Percentiles rank a stretch among this genome's conserved stretches.
Conservation (phyloP, 2,113 vertebrate species). For the Turdus rufiventris region DNA sequence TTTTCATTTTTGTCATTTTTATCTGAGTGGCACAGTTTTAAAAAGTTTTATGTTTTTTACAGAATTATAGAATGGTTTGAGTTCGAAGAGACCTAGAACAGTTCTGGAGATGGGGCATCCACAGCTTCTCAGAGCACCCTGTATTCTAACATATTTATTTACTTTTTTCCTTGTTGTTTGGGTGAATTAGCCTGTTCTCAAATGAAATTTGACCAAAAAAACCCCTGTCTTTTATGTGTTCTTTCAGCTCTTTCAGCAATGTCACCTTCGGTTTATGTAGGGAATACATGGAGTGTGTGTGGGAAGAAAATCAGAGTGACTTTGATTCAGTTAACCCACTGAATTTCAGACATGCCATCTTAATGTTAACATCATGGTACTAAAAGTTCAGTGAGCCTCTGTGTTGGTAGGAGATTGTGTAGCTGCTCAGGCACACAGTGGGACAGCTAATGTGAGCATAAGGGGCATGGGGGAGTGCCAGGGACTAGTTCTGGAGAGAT, state of each 20-base stretch:
- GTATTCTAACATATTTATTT: neutral
- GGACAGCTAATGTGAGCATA: neutral
- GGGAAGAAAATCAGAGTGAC: neutral
- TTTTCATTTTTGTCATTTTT: neutral
- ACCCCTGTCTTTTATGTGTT: neutral
- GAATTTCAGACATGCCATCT: neutral
- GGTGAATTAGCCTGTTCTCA: neutral
- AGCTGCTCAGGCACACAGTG: neutral
- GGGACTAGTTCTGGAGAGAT: neutral
- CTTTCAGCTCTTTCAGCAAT: neutral
- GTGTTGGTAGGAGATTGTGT: neutral
- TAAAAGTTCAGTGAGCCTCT: neutral
- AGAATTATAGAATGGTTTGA: too few relatives aligned
- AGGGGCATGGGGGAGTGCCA: neutral
- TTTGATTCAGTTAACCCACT: neutral
- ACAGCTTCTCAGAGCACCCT: neutral
- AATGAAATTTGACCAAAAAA: neutral
- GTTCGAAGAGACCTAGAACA: neutral
- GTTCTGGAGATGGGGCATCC: neutral
- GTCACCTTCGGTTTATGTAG: neutral
- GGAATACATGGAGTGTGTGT: neutral
- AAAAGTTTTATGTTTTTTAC: neutral
- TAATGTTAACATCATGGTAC: neutral
- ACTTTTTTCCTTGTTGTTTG: neutral
- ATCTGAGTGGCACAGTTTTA: neutral